Evolutionary conservation across 2,797 vertebrate genomes (phyloP).

Genomic region (Alauda arvensis): DNA sequence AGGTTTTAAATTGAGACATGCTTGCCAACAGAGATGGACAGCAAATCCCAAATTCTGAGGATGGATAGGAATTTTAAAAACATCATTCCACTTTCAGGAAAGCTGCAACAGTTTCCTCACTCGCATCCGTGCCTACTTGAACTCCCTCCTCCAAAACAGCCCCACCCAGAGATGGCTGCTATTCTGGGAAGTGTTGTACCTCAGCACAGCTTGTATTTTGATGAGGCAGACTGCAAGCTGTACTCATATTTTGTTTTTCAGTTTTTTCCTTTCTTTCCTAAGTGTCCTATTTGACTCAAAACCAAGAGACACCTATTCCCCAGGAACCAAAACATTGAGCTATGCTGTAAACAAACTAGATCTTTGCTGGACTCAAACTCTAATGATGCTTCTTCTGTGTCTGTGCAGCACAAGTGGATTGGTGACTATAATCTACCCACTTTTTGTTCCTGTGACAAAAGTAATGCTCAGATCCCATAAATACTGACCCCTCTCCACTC

Average conservation of each 20-base stretch:
- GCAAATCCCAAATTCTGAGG: not conserved
- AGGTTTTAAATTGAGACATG: not conserved
- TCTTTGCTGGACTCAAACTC: not conserved
- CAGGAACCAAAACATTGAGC: not conserved
- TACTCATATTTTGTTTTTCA: not conserved
- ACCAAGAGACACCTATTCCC: not conserved
- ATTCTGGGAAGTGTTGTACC: not conserved
- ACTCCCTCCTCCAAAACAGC: conserved; percentile 22
- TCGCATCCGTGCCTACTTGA: not conserved
- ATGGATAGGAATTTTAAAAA: conserved; percentile 13
- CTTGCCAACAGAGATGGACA: not conserved
- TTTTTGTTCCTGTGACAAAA: conserved; percentile 9
- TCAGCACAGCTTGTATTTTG: conserved; percentile 1
- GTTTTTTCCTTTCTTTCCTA: not conserved
- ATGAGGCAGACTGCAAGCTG: not conserved
- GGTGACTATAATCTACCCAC: not conserved
- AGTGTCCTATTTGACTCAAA: not conserved
- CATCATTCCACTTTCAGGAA: not conserved
- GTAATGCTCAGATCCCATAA: not conserved
- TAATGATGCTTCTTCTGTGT: not conserved
- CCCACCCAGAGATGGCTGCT: conserved; percentile 38
- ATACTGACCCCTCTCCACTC: not conserved
- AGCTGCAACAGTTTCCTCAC: conserved; percentile 13
- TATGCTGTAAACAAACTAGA: not conserved
- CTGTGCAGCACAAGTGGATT: not conserved